Evolutionary conservation across 1,140 invertebrate species (phyloP).

Genomic region (Chymomyza costata): DNA sequence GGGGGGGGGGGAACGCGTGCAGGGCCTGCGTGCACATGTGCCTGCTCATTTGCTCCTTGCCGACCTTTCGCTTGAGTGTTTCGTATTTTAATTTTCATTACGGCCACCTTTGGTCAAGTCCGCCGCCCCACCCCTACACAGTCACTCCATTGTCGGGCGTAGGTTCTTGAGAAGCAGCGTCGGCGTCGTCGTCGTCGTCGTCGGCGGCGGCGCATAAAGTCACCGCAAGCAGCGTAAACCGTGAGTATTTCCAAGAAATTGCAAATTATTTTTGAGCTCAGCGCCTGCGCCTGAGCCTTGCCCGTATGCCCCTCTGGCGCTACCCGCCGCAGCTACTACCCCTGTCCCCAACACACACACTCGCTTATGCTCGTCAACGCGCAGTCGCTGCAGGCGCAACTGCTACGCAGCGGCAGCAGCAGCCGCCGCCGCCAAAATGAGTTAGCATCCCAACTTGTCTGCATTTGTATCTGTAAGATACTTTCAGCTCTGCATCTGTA

Average conservation of each 20-base stretch:
- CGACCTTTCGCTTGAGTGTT: constrained; percentile 61
- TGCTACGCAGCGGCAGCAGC: constrained; percentile 19
- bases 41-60: constrained; percentile 50
- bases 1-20: background rate
- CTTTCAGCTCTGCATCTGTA: constrained; percentile 21
- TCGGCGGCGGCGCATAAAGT: constrained; percentile 48
- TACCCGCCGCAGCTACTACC: background rate
- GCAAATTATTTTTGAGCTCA: constrained; percentile 72
- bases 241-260: constrained; percentile 73
- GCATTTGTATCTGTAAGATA: background rate
- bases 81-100: constrained; percentile 74
- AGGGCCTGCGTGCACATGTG: constrained; percentile 25
- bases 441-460: constrained; percentile 57
- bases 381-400: constrained; percentile 31
- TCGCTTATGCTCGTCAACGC: constrained; percentile 15
- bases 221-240: constrained; percentile 56
- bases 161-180: constrained; percentile 66
- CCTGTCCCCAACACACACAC: constrained; percentile 30
- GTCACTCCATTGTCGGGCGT: constrained; percentile 4
- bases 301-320: constrained; percentile 12
- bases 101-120: constrained; percentile 45
- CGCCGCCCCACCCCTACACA: background rate
- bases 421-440: constrained; percentile 59
- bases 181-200: constrained; percentile 15
- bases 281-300: constrained; percentile 56